A percentile compares a stretch with the other conserved stretches of the same genome.
Evolutionary conservation across 37 sponge, comb jelly and placozoan genomes (phyloP).

Genomic region (Sycon ciliatum): DNA sequence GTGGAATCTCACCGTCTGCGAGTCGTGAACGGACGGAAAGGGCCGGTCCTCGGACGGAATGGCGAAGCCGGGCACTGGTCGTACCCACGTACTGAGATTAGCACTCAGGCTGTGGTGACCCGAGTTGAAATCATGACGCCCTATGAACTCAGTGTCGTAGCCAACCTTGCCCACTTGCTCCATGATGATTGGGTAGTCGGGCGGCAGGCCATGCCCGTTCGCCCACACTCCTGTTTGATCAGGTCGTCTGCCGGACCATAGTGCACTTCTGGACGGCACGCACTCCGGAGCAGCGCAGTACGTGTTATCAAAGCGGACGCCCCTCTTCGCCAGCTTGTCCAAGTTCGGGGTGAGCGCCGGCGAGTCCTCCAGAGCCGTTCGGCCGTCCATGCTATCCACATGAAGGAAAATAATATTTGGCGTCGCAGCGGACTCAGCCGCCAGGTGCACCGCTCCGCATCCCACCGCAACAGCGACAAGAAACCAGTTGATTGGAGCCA

Average conservation of each 20-base stretch:
- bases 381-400: conserved; percentile 20
- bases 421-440: no score
- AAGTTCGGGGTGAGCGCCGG: conserved; percentile 16
- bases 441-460: no score
- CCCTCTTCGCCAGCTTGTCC: conserved; percentile 11
- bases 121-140: no score
- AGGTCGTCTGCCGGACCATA: conserved; percentile 12
- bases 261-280: conserved; percentile 14
- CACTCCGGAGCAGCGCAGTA: conserved; percentile 22
- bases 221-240: conserved; percentile 18
- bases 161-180: background rate
- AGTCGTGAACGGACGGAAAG: no score
- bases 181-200: conserved; percentile 17
- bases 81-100: no score
- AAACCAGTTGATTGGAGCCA: no score
- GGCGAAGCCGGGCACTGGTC: no score
- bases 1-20: no score
- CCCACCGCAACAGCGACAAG: no score
- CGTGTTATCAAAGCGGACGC: conserved; percentile 22
- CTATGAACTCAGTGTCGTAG: conserved; percentile 11
- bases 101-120: no score
- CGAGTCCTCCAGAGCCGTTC: conserved; percentile 15
- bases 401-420: conserved; percentile 17
- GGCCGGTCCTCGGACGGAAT: no score
- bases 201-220: conserved; percentile 13